phyloP scores from a whole-genome alignment of 2,888 invertebrate genomes.

The Hypena proboscidalis region DNA sequence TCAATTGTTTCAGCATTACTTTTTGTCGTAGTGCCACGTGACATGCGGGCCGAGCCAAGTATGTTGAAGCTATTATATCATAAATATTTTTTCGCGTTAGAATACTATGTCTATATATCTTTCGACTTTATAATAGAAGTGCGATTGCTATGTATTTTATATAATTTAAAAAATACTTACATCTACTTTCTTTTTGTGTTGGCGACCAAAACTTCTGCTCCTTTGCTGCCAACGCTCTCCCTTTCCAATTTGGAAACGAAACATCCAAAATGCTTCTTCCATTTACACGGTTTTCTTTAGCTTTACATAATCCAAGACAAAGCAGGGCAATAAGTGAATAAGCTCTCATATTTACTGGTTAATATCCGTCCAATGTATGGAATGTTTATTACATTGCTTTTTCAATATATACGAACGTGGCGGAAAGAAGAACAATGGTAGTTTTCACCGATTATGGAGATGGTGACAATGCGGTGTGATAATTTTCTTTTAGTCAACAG shows the following conservation, averaged over 20 bases:
- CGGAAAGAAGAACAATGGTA: constrained; percentile 60
- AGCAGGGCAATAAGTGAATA: constrained; percentile 26
- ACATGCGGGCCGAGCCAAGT: no score
- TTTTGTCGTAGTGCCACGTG: no score
- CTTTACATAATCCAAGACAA: constrained; percentile 45
- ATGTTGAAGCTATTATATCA: no score
- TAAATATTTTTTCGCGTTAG: no score
- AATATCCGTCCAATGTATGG: constrained; percentile 30
- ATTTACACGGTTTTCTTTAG: constrained; percentile 39
- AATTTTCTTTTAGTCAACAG: constrained; percentile 45
- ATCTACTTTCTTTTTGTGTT: constrained; percentile 69
- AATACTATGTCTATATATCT: no score
- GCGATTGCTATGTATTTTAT: background rate
- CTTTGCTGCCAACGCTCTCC: constrained; percentile 30
- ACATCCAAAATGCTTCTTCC: constrained; percentile 33
- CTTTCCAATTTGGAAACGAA: constrained; percentile 8
- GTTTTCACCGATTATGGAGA: constrained; percentile 51
- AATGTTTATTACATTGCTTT: constrained; percentile 34
- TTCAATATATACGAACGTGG: constrained; percentile 56
- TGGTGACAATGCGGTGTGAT: constrained; percentile 54
- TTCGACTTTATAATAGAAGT: no score
- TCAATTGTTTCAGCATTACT: no score
- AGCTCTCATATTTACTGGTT: constrained; percentile 30
- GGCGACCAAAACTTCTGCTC: constrained; percentile 67
- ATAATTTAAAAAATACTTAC: constrained; percentile 55